Base-by-base conservation (phyloP, 2,888 invertebrate species). In the Toxonevra muliebris region DNA sequence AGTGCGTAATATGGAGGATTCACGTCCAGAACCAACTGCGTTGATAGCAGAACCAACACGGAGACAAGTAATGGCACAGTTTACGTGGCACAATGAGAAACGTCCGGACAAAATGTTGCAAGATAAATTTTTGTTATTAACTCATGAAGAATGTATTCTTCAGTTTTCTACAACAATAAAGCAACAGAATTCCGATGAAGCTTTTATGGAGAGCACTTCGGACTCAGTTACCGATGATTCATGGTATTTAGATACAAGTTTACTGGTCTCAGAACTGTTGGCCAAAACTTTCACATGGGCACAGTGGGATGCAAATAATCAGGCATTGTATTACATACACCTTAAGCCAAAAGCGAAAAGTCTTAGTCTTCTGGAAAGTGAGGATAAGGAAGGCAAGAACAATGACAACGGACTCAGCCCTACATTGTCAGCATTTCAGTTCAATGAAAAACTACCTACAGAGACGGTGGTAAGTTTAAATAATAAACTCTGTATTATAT, bases 321-420 rank as follows among this genome's bases (percentile, higher is more conserved):
- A 95, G 87, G 92, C 93, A 12, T 85, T 95, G 0, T 94, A 93
- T 84, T 94, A 94, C 83, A 94, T 95, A 75, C 93, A 94, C 82
- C 90, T 92, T 76, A 90, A 92, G 62, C 90, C 90, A 77, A 89
- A 91, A 30, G 87, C 90, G 3, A 89, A 90, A 74, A 91, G 90
- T 79, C 76, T 83, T 0, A 89, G 91, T 73, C 89, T 89, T 54
- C 86, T 88, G 67, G 89, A 88, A 52, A 88, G 88, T 70, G 89
- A 89, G 45, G 85, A 86, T 40, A 30, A 30, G 30, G 73, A 72
- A 30, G 69, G 70, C 1, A 71, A 70, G 1, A 57, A 30, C 11
- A 70, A 17, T 0, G 75, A 76, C 3, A 85, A 87, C n/a, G 88
- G 89, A 75, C 85, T 88, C 63, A 90, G 90, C 58, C 93, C 94